phyloP scores from a whole-genome alignment of 2,113 vertebrate genomes.

The Grantiella picta region DNA sequence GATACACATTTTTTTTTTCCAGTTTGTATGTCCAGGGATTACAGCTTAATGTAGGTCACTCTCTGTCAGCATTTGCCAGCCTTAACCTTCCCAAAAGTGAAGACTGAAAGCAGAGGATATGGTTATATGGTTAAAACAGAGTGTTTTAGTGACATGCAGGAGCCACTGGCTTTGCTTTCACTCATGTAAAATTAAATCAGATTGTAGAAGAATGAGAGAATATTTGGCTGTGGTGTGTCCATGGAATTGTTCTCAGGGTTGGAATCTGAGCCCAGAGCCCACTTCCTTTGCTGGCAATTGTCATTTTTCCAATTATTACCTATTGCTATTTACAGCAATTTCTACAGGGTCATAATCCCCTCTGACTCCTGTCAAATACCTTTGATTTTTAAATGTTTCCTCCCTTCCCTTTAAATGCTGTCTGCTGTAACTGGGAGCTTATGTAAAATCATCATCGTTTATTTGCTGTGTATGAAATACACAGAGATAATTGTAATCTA shows the following conservation, averaged over 20 bases:
- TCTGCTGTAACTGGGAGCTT: background rate
- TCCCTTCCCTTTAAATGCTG: background rate
- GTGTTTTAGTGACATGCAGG: background rate
- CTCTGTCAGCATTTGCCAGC: background rate
- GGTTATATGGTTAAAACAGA: background rate
- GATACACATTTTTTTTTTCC: background rate
- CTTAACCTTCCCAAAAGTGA: background rate
- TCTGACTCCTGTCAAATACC: background rate
- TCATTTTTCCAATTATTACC: background rate
- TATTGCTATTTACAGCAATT: background rate
- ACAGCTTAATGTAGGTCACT: background rate
- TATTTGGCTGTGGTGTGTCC: background rate
- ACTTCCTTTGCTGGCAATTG: background rate
- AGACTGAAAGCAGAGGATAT: background rate
- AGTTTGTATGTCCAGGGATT: background rate
- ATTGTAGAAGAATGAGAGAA: background rate
- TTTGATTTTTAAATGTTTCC: background rate
- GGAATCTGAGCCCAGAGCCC: slow-evolving; percentile 15
- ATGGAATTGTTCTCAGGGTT: background rate
- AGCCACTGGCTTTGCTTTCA: background rate
- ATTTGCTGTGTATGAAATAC: background rate
- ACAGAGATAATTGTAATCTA: background rate
- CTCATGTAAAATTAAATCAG: background rate
- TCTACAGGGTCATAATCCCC: background rate
- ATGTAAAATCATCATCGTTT: background rate